Percentiles rank a stretch among this genome's conserved stretches.
Evolutionary conservation across 2,113 vertebrate species (phyloP).

Genomic region (Aythya baeri): DNA sequence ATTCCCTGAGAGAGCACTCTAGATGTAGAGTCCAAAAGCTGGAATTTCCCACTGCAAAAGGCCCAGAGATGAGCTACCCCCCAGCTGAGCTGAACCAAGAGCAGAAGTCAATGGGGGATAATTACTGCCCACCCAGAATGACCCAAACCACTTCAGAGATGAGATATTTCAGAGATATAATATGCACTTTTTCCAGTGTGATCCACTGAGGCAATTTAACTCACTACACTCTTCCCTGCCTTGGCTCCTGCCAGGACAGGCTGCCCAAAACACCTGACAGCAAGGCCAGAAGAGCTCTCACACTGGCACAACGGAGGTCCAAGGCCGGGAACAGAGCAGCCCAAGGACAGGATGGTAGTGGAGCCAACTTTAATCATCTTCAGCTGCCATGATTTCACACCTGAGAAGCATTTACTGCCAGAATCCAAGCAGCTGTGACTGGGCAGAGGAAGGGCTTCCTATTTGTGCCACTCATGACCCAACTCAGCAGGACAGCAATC

Average conservation of each 20-base stretch:
- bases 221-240: neutral
- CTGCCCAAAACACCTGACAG: neutral
- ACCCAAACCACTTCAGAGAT: neutral
- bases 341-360: neutral
- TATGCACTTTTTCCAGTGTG: neutral
- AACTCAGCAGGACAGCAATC: constrained; percentile 2
- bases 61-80: accelerated
- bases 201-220: neutral
- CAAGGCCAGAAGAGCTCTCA: neutral
- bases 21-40: neutral
- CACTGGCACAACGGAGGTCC: neutral
- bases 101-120: neutral
- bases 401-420: constrained; percentile 30
- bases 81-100: neutral
- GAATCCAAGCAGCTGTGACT: accelerated
- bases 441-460: neutral
- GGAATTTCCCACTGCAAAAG: neutral
- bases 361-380: neutral
- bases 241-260: neutral
- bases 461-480: neutral
- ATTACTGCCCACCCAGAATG: neutral
- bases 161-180: neutral
- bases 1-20: neutral
- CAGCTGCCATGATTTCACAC: constrained; percentile 26
- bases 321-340: neutral